Evolutionary conservation across 2,888 invertebrate species (phyloP).

Genomic region (Phrixothrix hirtus): DNA sequence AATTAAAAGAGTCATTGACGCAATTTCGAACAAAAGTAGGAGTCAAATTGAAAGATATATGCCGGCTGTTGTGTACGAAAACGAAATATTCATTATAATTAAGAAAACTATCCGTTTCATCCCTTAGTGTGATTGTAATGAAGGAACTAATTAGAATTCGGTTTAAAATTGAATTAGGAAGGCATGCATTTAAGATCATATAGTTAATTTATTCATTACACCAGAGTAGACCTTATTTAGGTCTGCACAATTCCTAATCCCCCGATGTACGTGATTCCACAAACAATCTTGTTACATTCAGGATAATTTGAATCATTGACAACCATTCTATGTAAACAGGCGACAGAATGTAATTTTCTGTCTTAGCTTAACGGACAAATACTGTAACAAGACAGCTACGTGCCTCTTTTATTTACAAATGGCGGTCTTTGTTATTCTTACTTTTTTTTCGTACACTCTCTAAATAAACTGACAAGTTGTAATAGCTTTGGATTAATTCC

Average conservation of each 20-base stretch:
- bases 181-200: conserved; percentile 25
- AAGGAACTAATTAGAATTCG: conserved; percentile 21
- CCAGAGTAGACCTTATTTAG: conserved; percentile 23
- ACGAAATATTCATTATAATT: too few relatives aligned
- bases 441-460: conserved; percentile 7
- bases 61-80: too few relatives aligned
- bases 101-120: conserved; percentile 5
- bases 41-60: too few relatives aligned
- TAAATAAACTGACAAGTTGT: conserved; percentile 10
- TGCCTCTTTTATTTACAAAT: conserved; percentile 26
- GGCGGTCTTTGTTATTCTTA: conserved; percentile 15
- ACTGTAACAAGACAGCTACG: conserved; percentile 28
- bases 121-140: conserved; percentile 7
- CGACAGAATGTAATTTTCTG: conserved; percentile 31
- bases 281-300: conserved; percentile 32
- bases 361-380: conserved; percentile 31
- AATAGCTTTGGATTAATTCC: too few relatives aligned
- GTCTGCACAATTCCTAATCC: conserved; percentile 26
- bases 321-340: conserved; percentile 31
- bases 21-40: too few relatives aligned
- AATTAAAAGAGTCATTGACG: too few relatives aligned
- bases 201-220: conserved; percentile 30
- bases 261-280: conserved; percentile 28
- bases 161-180: conserved; percentile 26
- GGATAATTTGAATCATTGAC: conserved; percentile 34